These are phyloP conservation scores for Chrysocyon brachyurus DNA, from an alignment of 2,797 vertebrate species.

Conservation along the genomic window DNA sequence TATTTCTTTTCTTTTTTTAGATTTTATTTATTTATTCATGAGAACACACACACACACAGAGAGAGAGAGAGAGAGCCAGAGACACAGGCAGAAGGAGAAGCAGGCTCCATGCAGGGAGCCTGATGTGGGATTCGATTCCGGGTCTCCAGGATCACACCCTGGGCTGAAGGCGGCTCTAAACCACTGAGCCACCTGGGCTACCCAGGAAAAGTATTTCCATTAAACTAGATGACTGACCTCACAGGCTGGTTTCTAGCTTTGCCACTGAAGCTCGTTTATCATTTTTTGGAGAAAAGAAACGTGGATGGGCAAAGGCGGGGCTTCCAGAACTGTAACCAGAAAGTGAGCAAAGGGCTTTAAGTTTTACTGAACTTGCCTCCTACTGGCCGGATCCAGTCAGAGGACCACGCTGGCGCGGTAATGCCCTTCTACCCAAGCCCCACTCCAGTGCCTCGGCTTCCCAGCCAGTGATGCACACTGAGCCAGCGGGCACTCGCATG, in stretches of 20 bases:
- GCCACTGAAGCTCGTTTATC: background rate
- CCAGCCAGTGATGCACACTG: fast-evolving
- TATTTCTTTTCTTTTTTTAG: too few relatives aligned
- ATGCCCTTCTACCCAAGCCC: background rate
- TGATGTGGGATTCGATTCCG: too few relatives aligned
- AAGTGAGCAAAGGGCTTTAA: background rate
- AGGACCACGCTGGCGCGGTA: background rate
- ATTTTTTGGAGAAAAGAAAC: too few relatives aligned
- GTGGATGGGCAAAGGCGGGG: fast-evolving
- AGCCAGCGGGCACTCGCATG: background rate
- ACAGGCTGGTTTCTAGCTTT: background rate
- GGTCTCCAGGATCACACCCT: too few relatives aligned
- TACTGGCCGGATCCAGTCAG: background rate
- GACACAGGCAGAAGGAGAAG: too few relatives aligned
- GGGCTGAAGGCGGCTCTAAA: too few relatives aligned
- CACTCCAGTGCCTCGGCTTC: background rate
- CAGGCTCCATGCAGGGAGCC: too few relatives aligned
- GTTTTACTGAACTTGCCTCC: background rate
- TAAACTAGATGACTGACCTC: fast-evolving
- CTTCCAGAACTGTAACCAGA: background rate
- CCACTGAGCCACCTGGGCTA: too few relatives aligned
- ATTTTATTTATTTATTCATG: too few relatives aligned
- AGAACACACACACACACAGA: too few relatives aligned
- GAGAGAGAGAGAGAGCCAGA: too few relatives aligned
- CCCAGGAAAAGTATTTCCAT: background rate